Evolutionary conservation across 2,113 vertebrate species (phyloP), one percentile per base, ranked within the genome.

Genomic region (Scopus umbretta): DNA sequence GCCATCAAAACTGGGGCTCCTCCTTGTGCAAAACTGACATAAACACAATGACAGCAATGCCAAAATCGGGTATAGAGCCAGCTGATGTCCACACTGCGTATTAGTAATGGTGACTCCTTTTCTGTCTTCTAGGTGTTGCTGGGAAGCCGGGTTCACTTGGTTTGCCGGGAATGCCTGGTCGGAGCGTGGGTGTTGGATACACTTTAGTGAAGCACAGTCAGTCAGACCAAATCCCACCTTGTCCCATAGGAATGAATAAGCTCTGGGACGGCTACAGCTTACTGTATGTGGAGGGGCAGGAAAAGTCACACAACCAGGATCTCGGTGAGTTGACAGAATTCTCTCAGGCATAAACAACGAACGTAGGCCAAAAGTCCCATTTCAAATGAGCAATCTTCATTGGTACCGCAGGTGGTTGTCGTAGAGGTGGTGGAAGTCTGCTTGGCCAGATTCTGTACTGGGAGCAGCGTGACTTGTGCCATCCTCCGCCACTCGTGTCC

Each of bases 241-340:
- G 99, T 86, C 99, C 99, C 14, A 71, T 98, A 38, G 99, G 99
- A 34, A 99, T 99, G 99, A 98, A 58, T 78, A 98, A 97, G 62
- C 98, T 99, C 50, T 99, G 99, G 99, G 99, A 99, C 0, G 99
- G 99, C 23, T 99, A 99, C 98, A 99, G 99, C 67, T 96, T 99
- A 84, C 92, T 99, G 45, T 99, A 99, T 0, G 99, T 99, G 96
- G 99, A 99, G 93, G 99, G 99, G 7, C 99, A 99, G 97, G 99
- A 99, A 89, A 99, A 99, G 96, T 98, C 99, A 9, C 99, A 99
- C 97, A 99, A 99, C 98, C 99, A 99, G 97, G 99, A 99, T 73
- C 98, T 99, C 1, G 99, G 99, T 99, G 96, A 97, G 98, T 91
- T 66, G 42, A 12, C 2, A 9, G 26, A 43, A 50, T 68, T 84